Evolutionary conservation across 2,113 vertebrate genomes (phyloP), one percentile per base, ranked within the genome.

Genomic region (Bufo bufo): DNA sequence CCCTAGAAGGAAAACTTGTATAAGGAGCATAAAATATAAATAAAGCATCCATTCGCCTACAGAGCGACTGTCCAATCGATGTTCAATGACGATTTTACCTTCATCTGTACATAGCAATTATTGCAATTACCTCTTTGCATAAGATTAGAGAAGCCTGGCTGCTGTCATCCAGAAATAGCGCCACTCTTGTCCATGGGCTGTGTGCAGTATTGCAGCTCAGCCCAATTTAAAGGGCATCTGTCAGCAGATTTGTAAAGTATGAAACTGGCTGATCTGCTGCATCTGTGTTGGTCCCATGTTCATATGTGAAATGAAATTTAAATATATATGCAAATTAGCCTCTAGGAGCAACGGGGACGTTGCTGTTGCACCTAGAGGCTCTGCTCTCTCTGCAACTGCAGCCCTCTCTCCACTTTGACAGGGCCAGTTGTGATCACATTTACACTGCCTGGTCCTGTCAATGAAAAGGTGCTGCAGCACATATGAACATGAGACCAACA

Each of bases 1-100:
- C 95, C 96, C 95, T 95, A 95, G 94, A 97, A 96, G 96, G 95
- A 95, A 19, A 95, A 96, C 95, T 95, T 95, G 95, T 94, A 93
- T 94, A 94, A 94, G 93, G 93, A 91, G 85, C 91, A 91, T 58
- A 56, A 81, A 72, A 75, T n/a, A 75, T 50, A 85, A 19, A 74
- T 59, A 77, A 59, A 77, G 72, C 59, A 33, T 66, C 59, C n/a
- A 43, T 59, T 9, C 20, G 17, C 7, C 54, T 16, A 84, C 49
- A 52, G 23, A 54, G 16, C 10, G 20, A 4, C 13, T 0, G 13
- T 52, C 47, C 20, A 54, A 4, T 17, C 9, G 6, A 50, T 19
- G 4, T 75, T 17, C 50, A 75, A 19, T 33, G 43, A 33, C 33
- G 4, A 8, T 17, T 74, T 49, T 19, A 49, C 6, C 12, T 4